phyloP scores from a whole-genome alignment of 2,888 invertebrate genomes.

The Pyralis farinalis region DNA sequence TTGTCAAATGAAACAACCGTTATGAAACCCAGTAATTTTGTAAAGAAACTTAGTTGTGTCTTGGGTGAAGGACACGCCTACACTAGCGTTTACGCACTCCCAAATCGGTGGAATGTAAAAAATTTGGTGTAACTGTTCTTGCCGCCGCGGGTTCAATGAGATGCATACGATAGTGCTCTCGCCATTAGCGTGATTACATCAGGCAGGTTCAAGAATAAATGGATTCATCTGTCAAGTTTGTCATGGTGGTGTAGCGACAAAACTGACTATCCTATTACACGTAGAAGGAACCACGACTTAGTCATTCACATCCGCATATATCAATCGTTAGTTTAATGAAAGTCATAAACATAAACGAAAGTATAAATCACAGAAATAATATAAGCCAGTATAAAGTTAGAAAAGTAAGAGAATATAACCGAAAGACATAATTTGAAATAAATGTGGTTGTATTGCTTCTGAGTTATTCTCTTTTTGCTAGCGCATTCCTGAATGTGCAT shows the following conservation, averaged over 20 bases:
- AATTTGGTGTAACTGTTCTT: slow-evolving; percentile 62
- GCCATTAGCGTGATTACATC: slow-evolving; percentile 28
- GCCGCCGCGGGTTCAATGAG: slow-evolving; percentile 30
- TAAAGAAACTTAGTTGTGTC: slow-evolving; percentile 11
- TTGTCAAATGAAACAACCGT: slow-evolving; percentile 46
- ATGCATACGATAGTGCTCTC: slow-evolving; percentile 38
- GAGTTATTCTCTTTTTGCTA: no score
- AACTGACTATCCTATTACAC: no score
- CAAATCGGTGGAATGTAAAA: slow-evolving; percentile 57
- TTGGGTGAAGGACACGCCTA: slow-evolving; percentile 34
- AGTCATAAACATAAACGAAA: no score
- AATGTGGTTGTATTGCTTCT: no score
- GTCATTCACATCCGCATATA: no score
- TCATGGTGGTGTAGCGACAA: slow-evolving; percentile 7
- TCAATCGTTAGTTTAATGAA: no score
- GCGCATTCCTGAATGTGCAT: no score
- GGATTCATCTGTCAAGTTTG: slow-evolving; percentile 22
- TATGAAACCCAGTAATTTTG: slow-evolving; percentile 23
- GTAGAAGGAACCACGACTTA: no score
- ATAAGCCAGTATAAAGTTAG: no score
- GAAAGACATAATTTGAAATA: no score
- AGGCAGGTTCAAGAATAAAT: slow-evolving; percentile 24
- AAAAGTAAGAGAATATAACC: no score
- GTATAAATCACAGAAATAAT: no score
- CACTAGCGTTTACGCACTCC: slow-evolving; percentile 35